Evolutionary conservation across 2,797 vertebrate species (phyloP).

Genomic region (Karalla daura): DNA sequence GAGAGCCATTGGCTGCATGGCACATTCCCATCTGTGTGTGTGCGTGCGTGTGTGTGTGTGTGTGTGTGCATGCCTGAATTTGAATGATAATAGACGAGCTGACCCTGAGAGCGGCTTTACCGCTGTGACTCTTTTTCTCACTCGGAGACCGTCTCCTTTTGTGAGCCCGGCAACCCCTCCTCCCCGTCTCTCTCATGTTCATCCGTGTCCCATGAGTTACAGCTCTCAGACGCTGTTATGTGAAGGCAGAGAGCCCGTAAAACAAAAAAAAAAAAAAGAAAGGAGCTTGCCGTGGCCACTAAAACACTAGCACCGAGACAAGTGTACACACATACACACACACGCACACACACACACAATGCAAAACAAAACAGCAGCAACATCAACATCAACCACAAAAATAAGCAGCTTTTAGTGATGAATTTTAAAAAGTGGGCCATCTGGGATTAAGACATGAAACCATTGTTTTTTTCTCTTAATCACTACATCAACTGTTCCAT

Average conservation of each 20-base stretch:
- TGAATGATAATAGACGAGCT: constrained; percentile 74
- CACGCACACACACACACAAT: background rate
- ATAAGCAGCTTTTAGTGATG: constrained; percentile 64
- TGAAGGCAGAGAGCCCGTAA: constrained; percentile 47
- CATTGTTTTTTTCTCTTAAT: constrained; percentile 37
- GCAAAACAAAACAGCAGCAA: constrained; percentile 20
- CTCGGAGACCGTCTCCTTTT: constrained; percentile 44
- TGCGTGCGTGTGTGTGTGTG: constrained; percentile 20
- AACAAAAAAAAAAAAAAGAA: too few species aligned
- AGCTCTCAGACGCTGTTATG: constrained; percentile 54
- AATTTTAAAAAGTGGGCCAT: constrained; percentile 60
- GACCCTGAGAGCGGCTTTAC: constrained; percentile 72
- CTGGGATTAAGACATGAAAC: constrained; percentile 56
- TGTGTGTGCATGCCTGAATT: constrained; percentile 44
- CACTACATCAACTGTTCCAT: constrained; percentile 40
- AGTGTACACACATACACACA: background rate
- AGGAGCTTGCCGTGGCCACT: constrained; percentile 31
- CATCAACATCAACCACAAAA: constrained; percentile 51
- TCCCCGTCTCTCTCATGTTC: constrained; percentile 50
- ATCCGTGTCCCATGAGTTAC: constrained; percentile 60
- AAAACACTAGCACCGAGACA: constrained; percentile 37
- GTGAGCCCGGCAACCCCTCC: constrained; percentile 9
- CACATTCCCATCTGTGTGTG: constrained; percentile 27
- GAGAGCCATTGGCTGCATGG: constrained; percentile 41
- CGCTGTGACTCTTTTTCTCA: constrained; percentile 60